Evolutionary conservation across 2,888 invertebrate genomes (phyloP), one percentile per base, ranked within the genome.

Genomic region (Crioceris asparagi): DNA sequence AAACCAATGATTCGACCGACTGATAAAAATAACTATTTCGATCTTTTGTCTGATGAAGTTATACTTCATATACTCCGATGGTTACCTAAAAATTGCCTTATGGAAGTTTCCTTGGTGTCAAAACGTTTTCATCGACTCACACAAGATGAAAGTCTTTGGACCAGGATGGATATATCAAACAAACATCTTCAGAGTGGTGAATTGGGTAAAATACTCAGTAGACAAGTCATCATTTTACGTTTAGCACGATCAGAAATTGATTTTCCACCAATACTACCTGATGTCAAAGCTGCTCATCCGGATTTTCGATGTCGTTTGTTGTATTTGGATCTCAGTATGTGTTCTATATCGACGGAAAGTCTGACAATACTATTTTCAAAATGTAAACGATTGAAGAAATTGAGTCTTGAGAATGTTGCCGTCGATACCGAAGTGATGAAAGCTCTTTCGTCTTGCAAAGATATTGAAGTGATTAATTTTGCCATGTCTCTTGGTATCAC

Each of bases 71-170:
- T 94, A 35, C 80, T 92, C 51, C 74, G 78, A 45, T 86, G 81
- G 79, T 68, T 93, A 35, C 85, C 88, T 1, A 90, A 88, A 55
- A 69, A 76, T 42, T 69, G 76, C 1, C 65, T 88, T n/a, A 70
- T 75, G 0, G 73, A 77, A 41, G 79, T 82, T 48, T 76, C 82
- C 46, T 65, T 77, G 50, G 83, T 85, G 29, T 84, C 83, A 61
- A 76, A 75, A 57, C 74, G 87, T 48, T 91, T 91, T 76, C 74
- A 79, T 56, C 66, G 80, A 46, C 71, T 92, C 43, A 77, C 80
- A 3, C 77, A 78, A 35, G 91, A 93, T 59, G 90, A 90, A 54
- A 79, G 80, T 0, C 62, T 93, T 1, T 93, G 93, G 93, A 77
- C 79, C 27, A 70, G 88, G 12, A 62, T 92, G 44, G 91, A 93